Evolutionary conservation across 1,140 invertebrate species (phyloP), one percentile per base, ranked within the genome.

Genomic region (Zelostemma sp.): DNA sequence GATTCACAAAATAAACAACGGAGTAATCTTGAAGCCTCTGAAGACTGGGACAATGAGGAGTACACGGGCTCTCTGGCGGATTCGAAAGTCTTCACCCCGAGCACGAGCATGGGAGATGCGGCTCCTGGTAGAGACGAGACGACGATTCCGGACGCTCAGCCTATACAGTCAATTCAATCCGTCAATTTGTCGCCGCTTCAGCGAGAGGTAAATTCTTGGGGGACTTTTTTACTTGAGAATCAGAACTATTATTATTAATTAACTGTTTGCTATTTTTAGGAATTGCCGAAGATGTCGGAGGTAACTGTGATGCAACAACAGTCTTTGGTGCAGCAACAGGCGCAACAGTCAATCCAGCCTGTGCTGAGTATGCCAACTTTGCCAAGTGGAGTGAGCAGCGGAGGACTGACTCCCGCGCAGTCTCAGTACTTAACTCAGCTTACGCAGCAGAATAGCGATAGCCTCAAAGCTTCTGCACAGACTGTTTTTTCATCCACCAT

Each of bases 31-130:
- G 88, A 88, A 74, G 86, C 88, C 9, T 87, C 90, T 2, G 93
- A 95, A 84, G 95, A 97, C 76, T 97, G 95, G 96, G 95, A 95
- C 81, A 95, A 96, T 77, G 95, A 97, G 85, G 95, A 96, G 78
- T 97, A 96, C 86, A 95, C 94, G 8, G 95, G 95, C 55, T 96
- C 93, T 63, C 86, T 97, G 53, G 92, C 94, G 53, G 96, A 97
- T 78, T 96, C 93, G n/a, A 97, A 97, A 87, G 95, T 98, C 47
- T 96, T 96, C 76, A 95, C 93, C 28, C 91, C 93, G 18, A 93
- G 92, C 73, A 85, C 87, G 59, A 67, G 78, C 59, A 74, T 78
- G 35, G 68, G 47, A 16, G 81, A 84, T 55, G 21, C 77, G 68
- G 19, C 77, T 71, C 19, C 73, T 15, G 41, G 50, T 11, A 65